Evolutionary conservation across 2,113 vertebrate genomes (phyloP).

Genomic region (Pachycephala philippinensis): DNA sequence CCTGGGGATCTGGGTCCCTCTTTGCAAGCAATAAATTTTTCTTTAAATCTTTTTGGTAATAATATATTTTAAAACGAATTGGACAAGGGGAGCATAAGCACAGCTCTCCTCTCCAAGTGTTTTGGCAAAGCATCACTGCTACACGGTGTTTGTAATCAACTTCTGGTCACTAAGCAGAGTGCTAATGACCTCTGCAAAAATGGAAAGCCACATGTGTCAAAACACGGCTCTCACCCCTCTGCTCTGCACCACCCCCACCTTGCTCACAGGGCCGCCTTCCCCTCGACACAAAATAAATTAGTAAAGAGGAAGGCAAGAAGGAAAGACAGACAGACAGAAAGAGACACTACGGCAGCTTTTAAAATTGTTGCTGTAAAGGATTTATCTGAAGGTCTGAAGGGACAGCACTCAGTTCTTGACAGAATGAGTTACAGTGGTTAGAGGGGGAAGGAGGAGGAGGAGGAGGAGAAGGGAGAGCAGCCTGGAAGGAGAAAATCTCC

Average conservation of each 20-base stretch:
- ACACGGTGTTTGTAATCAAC: slow-evolving; percentile 46
- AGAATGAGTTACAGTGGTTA: slow-evolving; percentile 33
- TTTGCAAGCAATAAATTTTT: slow-evolving; percentile 73
- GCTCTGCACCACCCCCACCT: not conserved
- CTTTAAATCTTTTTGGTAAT: slow-evolving; percentile 67
- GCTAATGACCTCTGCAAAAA: slow-evolving; percentile 64
- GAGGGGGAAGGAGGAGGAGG: not conserved
- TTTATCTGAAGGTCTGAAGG: slow-evolving; percentile 53
- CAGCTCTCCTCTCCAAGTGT: slow-evolving; percentile 48
- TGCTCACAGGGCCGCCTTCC: not conserved
- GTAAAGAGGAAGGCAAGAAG: not conserved
- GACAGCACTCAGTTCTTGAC: slow-evolving; percentile 57
- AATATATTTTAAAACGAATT: slow-evolving; percentile 68
- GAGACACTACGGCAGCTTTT: slow-evolving; percentile 27
- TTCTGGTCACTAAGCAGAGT: slow-evolving; percentile 62
- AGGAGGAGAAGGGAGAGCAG: slow-evolving; percentile 2
- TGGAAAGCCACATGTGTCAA: slow-evolving; percentile 40
- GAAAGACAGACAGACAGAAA: slow-evolving; percentile 19
- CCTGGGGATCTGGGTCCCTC: slow-evolving; percentile 66
- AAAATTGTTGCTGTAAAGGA: slow-evolving; percentile 42
- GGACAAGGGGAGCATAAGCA: slow-evolving; percentile 49
- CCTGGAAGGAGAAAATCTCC: slow-evolving; percentile 37
- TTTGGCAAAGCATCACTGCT: slow-evolving; percentile 61
- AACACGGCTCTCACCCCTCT: not conserved
- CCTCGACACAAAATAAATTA: not conserved